Evolutionary conservation across 2,888 invertebrate genomes (phyloP).

Genomic region (Tenthredo livida): DNA sequence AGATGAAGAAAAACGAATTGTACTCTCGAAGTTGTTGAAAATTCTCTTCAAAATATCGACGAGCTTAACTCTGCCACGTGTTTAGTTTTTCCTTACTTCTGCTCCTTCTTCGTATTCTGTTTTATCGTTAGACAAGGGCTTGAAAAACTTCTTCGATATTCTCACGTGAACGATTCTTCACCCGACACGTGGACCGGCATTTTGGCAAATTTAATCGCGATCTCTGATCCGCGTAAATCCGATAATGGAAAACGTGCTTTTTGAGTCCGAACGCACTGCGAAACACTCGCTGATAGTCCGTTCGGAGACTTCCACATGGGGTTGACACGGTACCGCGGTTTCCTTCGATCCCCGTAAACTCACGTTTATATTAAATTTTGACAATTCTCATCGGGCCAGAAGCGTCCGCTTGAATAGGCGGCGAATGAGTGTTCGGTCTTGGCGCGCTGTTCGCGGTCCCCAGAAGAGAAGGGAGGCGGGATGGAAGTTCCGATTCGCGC

Average conservation of each 20-base stretch:
- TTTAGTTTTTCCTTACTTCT: neutral
- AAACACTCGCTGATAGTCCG: neutral
- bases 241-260: neutral
- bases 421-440: constrained; percentile 48
- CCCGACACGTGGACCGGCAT: constrained; percentile 4
- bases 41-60: neutral
- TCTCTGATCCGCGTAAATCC: neutral
- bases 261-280: neutral
- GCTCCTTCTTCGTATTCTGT: neutral
- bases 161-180: neutral
- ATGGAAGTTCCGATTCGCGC: constrained; percentile 46
- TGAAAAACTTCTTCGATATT: neutral
- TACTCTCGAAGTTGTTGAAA: neutral
- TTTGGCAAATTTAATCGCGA: neutral
- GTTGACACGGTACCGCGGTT: neutral
- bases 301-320: neutral
- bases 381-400: constrained; percentile 47
- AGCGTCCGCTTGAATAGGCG: constrained; percentile 52
- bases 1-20: neutral
- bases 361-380: constrained; percentile 24
- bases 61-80: constrained; percentile 2
- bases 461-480: constrained; percentile 27
- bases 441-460: constrained; percentile 28
- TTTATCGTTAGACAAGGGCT: neutral
- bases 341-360: neutral